A percentile compares a stretch with the other conserved stretches of the same genome.
These are phyloP conservation scores for Leptothorax acervorum DNA, from an alignment of 2,888 invertebrate species.

Conservation along the genomic window DNA sequence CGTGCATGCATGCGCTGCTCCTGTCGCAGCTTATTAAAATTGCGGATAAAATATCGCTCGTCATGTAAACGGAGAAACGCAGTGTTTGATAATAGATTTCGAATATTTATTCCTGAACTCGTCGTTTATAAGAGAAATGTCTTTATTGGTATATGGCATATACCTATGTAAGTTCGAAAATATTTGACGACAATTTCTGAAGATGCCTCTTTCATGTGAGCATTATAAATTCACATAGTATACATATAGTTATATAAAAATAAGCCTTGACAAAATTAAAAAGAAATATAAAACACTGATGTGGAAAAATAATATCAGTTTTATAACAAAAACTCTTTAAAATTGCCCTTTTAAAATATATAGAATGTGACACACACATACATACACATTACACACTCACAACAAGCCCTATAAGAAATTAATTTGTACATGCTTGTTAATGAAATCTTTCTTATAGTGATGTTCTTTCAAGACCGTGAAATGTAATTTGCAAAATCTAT, in stretches of 20 bases:
- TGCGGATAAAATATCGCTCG: background rate
- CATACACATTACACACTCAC: background rate
- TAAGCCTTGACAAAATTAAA: background rate
- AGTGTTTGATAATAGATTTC: background rate
- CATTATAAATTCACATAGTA: background rate
- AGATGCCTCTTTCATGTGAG: background rate
- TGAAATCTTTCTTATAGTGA: background rate
- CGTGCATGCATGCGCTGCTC: constrained; percentile 25
- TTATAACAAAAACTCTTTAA: background rate
- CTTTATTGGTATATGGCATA: background rate
- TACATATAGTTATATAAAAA: background rate
- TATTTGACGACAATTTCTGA: constrained; percentile 7
- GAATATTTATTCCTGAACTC: background rate
- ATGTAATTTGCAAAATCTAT: constrained; percentile 24
- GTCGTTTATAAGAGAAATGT: background rate
- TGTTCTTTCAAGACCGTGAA: background rate
- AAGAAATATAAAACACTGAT: background rate
- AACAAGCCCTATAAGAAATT: background rate
- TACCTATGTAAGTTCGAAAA: background rate
- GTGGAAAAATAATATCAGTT: background rate
- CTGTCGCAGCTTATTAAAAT: constrained; percentile 31
- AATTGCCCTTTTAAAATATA: background rate
- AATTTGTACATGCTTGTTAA: background rate
- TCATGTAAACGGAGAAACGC: background rate
- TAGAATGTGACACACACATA: background rate